Evolutionary conservation across 2,888 invertebrate species (phyloP).

Genomic region (Coenonympha glycerion): DNA sequence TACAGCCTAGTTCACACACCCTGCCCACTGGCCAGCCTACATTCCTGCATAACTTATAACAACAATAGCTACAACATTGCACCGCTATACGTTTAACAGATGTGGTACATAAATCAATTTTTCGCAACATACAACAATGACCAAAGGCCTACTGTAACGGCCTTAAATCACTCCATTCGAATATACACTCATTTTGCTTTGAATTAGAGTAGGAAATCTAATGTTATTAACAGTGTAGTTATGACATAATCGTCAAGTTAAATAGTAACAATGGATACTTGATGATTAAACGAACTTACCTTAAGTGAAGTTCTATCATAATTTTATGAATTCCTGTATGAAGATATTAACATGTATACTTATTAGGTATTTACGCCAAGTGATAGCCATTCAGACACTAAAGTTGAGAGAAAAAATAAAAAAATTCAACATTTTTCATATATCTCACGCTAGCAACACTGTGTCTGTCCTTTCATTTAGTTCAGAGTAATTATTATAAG

Average conservation of each 20-base stretch:
- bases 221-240: slow-evolving; percentile 16
- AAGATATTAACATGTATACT: no score
- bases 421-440: no score
- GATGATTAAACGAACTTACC: no score
- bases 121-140: slow-evolving; percentile 60
- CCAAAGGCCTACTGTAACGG: slow-evolving; percentile 3
- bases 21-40: slow-evolving; percentile 33
- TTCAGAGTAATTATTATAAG: no score
- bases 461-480: no score
- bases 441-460: no score
- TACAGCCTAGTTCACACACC: slow-evolving; percentile 23
- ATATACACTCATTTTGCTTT: neutral
- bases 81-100: slow-evolving; percentile 49
- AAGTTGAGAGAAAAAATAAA: no score
- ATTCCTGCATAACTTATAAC: slow-evolving; percentile 35
- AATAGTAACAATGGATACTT: slow-evolving; percentile 63
- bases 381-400: no score
- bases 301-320: no score
- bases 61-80: slow-evolving; percentile 44
- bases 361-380: no score
- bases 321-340: no score
- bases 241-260: slow-evolving; percentile 23
- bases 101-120: slow-evolving; percentile 73
- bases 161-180: neutral
- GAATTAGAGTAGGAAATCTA: slow-evolving; percentile 27